A percentile compares a stretch with the other conserved stretches of the same genome.
phyloP scores from a whole-genome alignment of 1,140 invertebrate species.

The Trigoniulus corallinus region DNA sequence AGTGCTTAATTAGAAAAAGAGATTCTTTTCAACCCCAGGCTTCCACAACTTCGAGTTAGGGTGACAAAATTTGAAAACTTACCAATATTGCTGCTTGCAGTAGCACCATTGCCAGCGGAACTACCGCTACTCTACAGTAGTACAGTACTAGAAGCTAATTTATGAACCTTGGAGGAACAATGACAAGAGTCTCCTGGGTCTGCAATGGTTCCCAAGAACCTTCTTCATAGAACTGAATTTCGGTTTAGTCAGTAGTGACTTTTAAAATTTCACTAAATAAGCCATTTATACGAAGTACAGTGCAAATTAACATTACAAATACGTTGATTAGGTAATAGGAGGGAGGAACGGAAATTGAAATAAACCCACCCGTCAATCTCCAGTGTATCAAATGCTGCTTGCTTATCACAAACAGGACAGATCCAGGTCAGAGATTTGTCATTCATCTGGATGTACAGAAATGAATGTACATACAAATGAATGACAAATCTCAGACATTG shows the following conservation, averaged over 20 bases:
- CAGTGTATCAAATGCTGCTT: constrained; percentile 72
- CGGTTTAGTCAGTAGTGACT: constrained; percentile 26
- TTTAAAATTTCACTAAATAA: constrained; percentile 17
- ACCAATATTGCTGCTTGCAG: too few relatives aligned
- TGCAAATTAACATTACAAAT: too few relatives aligned
- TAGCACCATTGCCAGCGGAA: neutral
- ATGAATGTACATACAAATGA: too few relatives aligned
- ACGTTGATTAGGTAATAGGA: too few relatives aligned
- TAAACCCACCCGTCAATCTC: constrained; percentile 78
- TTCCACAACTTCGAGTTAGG: neutral
- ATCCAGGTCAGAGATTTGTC: constrained; percentile 96
- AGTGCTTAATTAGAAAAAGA: too few relatives aligned
- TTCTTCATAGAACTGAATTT: constrained; percentile 75
- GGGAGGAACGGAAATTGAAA: too few relatives aligned
- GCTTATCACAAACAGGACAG: constrained; percentile 91
- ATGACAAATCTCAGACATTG: too few relatives aligned
- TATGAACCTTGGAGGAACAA: constrained; percentile 17
- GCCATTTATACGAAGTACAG: constrained; percentile 5
- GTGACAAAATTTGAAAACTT: neutral
- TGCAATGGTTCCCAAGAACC: constrained; percentile 67
- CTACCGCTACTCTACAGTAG: neutral
- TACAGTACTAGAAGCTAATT: too few relatives aligned
- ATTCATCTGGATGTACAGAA: constrained; percentile 92
- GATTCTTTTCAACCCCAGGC: too few relatives aligned
- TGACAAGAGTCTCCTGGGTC: constrained; percentile 26